Conservation (phyloP, 2,113 vertebrate genomes). For the human (Homo sapiens) region GRCh38 chrX:119201501-119202000, state of each 20-base stretch:
- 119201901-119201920: not conserved
- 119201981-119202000: not conserved
- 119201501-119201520: not conserved
- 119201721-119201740: not conserved
- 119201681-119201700: not conserved
- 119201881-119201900: slow-evolving; percentile 32
- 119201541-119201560: not conserved
- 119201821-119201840: not conserved
- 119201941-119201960: not conserved
- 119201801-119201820: not conserved
- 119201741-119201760: not conserved
- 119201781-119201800: not conserved
- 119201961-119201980: not conserved
- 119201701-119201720: not conserved
- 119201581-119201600: not conserved
- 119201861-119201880: not conserved
- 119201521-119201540: not conserved
- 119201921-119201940: slow-evolving; percentile 14
- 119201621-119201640: not conserved
- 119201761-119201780: not conserved
- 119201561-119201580: not conserved
- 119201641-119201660: not conserved
- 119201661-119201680: not conserved
- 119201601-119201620: not conserved
- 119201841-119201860: not conserved